Base-by-base conservation (phyloP, 2,797 vertebrate genomes). In the Etheostoma perlongum region DNA sequence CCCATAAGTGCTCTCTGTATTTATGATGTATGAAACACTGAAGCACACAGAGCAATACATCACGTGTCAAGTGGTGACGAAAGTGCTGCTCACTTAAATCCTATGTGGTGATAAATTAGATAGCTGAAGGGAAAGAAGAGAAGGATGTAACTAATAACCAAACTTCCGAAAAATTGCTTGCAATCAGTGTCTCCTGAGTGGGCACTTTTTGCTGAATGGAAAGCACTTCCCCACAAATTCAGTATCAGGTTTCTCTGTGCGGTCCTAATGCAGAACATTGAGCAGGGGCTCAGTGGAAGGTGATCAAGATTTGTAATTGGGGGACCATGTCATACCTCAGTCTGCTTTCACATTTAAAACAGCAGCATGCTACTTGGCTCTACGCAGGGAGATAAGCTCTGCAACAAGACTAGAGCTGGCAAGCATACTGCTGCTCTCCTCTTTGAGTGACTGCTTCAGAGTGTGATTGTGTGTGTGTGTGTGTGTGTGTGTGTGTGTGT, bases 201-300 rank as follows among this genome's bases (percentile, higher is more conserved):
- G 87, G 82, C 91, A 91, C 84, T 90, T 91, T 92, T 87, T 67
- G 69, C 84, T 79, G 69, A 85, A 87, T 74, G 78, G 84, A 79
- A 33, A 74, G 79, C 80, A 81, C 89, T 88, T 89, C 85, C 76
- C 67, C 63, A 66, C 89, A 86, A 85, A 74, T 79, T 83, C 77
- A 66, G 82, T 78, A 78, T 92, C 82, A 16, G 75, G 80, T 93
- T 90, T 84, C 90, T 80, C 46, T 65, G 75, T 83, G 87, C 5
- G 73, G 86, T 84, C 79, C 79, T 88, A 87, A 92, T 86, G 83
- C 33, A 83, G 85, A 87, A 88, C 75, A 88, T 83, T 72, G 80
- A 86, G 86, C 72, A 53, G 54, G 61, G 64, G 62, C 72, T 76
- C 77, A 72, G 79, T 81, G 84, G 74, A 90, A 91, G 72, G 64